Evolutionary conservation across 2,797 vertebrate species (phyloP).

Genomic region (Parauchenoglanis ngamensis): DNA sequence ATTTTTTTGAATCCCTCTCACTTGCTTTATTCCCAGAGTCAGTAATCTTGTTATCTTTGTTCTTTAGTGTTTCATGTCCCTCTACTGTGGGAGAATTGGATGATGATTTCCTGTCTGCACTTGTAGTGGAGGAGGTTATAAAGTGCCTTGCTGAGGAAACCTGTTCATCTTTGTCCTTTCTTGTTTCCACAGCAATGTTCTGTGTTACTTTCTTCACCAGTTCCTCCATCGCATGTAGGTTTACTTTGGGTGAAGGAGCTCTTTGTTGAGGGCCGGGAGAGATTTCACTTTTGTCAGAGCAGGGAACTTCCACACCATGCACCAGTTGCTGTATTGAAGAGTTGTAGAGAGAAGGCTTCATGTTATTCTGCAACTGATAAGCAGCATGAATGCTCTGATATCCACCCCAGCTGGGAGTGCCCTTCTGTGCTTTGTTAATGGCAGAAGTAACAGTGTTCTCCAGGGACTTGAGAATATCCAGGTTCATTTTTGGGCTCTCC

Average conservation of each 20-base stretch:
- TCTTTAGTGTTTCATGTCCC: slow-evolving; percentile 71
- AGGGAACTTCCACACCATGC: slow-evolving; percentile 72
- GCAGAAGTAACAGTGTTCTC: slow-evolving; percentile 97
- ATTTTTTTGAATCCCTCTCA: slow-evolving; percentile 17
- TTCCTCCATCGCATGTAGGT: slow-evolving; percentile 94
- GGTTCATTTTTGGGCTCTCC: slow-evolving; percentile 91
- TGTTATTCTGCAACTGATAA: slow-evolving; percentile 93
- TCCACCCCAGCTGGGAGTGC: slow-evolving; percentile 96
- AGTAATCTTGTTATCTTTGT: slow-evolving; percentile 51
- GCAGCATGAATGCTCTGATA: slow-evolving; percentile 98
- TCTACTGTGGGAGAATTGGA: slow-evolving; percentile 81
- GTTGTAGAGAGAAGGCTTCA: slow-evolving; percentile 84
- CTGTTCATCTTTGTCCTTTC: slow-evolving; percentile 81
- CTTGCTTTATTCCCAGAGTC: slow-evolving; percentile 63
- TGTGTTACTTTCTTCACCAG: slow-evolving; percentile 92
- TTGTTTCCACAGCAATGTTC: slow-evolving; percentile 89
- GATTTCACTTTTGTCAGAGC: slow-evolving; percentile 83
- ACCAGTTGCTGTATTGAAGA: slow-evolving; percentile 82
- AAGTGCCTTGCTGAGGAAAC: slow-evolving; percentile 80
- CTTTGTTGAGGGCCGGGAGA: slow-evolving; percentile 70
- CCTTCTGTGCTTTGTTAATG: slow-evolving; percentile 98
- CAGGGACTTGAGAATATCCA: slow-evolving; percentile 96
- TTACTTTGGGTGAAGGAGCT: slow-evolving; percentile 58
- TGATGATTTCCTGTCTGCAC: slow-evolving; percentile 79
- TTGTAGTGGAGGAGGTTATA: slow-evolving; percentile 82